These are phyloP conservation scores for Paracyclopina nana DNA, from an alignment of 1,140 invertebrate species.

Conservation along the genomic window DNA sequence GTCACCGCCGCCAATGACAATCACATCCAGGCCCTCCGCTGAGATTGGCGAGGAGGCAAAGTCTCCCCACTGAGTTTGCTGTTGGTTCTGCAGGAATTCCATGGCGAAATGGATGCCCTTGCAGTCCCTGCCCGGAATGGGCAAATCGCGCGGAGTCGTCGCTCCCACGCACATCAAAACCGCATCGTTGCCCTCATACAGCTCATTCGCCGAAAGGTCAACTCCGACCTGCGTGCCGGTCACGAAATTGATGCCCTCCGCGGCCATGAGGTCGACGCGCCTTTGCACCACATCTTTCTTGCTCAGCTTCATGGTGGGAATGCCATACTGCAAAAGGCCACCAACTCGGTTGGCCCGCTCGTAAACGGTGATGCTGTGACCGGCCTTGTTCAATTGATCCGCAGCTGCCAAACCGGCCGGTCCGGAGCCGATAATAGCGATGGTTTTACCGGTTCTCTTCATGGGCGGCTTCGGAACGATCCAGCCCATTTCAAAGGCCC, in stretches of 20 bases:
- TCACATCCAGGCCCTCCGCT: constrained; percentile 83
- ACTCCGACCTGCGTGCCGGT: constrained; percentile 77
- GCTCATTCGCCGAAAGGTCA: constrained; percentile 53
- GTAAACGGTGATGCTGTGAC: constrained; percentile 78
- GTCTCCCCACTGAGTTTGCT: constrained; percentile 75
- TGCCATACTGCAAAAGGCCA: constrained; percentile 87
- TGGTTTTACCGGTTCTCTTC: constrained; percentile 53
- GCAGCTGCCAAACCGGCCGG: constrained; percentile 86
- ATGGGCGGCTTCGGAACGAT: constrained; percentile 56
- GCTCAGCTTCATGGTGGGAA: constrained; percentile 90
- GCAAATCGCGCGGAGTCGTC: constrained; percentile 84
- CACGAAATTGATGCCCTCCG: constrained; percentile 80
- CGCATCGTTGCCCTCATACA: constrained; percentile 58
- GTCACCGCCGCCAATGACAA: constrained; percentile 94
- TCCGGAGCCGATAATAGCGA: constrained; percentile 87
- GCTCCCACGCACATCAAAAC: constrained; percentile 76
- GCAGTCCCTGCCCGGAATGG: constrained; percentile 57
- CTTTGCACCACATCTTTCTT: constrained; percentile 82
- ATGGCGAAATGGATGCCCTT: constrained; percentile 92
- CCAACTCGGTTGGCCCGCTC: constrained; percentile 89
- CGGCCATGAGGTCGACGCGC: constrained; percentile 60
- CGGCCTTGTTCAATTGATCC: constrained; percentile 89
- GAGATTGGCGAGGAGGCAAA: constrained; percentile 37
- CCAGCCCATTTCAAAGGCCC: constrained; percentile 94
- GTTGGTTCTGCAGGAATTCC: constrained; percentile 89